These are phyloP conservation scores for Danio rerio DNA, from an alignment of 2,113 vertebrate genomes.

Conservation along the genomic window DNA sequence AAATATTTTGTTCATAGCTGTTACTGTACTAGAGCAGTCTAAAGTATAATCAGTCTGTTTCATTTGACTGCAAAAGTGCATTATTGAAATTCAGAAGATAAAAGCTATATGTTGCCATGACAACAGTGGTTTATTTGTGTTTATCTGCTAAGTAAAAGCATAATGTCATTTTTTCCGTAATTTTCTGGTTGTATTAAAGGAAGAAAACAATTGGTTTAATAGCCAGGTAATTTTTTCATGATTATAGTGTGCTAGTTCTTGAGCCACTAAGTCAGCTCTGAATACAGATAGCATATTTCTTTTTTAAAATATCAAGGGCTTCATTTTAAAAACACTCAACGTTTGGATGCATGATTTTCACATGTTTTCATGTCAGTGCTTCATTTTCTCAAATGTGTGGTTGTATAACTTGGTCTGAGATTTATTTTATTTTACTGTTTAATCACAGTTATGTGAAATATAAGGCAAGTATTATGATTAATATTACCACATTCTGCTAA, in stretches of 20 bases:
- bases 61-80: neutral
- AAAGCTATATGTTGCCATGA: neutral
- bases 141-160: neutral
- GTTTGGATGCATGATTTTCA: neutral
- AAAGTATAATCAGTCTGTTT: neutral
- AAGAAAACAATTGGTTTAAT: constrained; percentile 1
- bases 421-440: neutral
- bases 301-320: neutral
- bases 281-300: neutral
- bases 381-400: neutral
- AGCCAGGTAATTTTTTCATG: neutral
- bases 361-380: neutral
- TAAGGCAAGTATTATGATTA: neutral
- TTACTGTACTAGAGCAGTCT: neutral
- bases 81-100: neutral
- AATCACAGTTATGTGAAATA: neutral
- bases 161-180: neutral
- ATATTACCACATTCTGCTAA: neutral
- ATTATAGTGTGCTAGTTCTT: neutral
- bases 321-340: neutral
- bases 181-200: neutral
- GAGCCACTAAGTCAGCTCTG: neutral
- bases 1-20: neutral
- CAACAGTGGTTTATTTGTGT: neutral
- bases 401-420: neutral